Evolutionary conservation across 2,797 vertebrate species (phyloP).

Genomic region (Hippocampus kuda): DNA sequence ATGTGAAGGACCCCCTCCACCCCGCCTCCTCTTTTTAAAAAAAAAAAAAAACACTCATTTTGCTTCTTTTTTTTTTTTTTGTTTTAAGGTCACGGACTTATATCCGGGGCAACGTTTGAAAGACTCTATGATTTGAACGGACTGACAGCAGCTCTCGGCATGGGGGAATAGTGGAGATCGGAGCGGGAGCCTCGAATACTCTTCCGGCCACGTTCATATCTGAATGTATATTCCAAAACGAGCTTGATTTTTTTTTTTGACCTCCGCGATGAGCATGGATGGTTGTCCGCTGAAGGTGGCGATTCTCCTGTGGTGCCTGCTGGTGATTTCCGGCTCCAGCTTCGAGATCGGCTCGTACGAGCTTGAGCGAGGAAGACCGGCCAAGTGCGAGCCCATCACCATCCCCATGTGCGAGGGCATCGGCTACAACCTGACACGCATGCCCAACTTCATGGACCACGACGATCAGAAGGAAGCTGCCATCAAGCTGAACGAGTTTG

Average conservation of each 20-base stretch:
- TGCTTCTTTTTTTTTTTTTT: conserved; percentile 13
- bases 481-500: conserved; percentile 89
- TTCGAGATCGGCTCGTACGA: conserved; percentile 83
- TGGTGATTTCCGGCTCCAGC: conserved; percentile 66
- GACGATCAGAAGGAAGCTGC: conserved; percentile 89
- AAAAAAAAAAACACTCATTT: conserved; percentile 33
- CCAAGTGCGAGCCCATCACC: conserved; percentile 84
- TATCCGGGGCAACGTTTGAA: background rate
- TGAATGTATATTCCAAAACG: conserved; percentile 13
- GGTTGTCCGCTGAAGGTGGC: conserved; percentile 60
- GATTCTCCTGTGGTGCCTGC: conserved; percentile 72
- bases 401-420: conserved; percentile 97
- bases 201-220: conserved; percentile 6
- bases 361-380: conserved; percentile 76
- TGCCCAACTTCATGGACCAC: conserved; percentile 97
- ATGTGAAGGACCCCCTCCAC: background rate
- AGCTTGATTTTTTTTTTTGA: conserved; percentile 16
- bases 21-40: background rate
- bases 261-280: conserved; percentile 63
- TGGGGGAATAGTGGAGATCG: conserved; percentile 47
- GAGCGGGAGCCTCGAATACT: conserved; percentile 18
- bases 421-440: conserved; percentile 95
- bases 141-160: conserved; percentile 27
- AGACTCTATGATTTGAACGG: conserved; percentile 3
- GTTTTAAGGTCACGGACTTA: conserved; percentile 15